Conservation (phyloP, 1,140 invertebrate genomes). For the Plectus sambesii region DNA sequence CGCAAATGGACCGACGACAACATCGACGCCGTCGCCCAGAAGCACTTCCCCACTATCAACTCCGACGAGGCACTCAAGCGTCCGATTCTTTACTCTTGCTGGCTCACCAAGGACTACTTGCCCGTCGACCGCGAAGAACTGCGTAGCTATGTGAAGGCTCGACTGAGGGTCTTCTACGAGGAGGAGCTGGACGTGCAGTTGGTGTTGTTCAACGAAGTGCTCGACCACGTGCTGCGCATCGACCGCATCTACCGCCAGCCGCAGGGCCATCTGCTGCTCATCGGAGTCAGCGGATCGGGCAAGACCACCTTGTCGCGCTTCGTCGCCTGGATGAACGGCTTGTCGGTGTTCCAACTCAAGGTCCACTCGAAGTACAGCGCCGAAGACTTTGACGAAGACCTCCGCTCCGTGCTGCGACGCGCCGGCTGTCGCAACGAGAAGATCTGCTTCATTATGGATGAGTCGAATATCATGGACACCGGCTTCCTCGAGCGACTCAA, state of each 20-base stretch:
- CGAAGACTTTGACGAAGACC: constrained; percentile 96
- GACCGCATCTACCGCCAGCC: constrained; percentile 98
- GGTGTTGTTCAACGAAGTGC: constrained; percentile 93
- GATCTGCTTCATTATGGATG: constrained; percentile 96
- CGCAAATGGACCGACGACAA: constrained; percentile 95
- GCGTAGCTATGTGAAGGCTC: constrained; percentile 86
- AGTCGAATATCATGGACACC: constrained; percentile 96
- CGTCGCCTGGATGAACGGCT: constrained; percentile 99
- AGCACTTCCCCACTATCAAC: constrained; percentile 82
- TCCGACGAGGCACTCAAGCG: constrained; percentile 66
- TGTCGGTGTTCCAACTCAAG: constrained; percentile 77
- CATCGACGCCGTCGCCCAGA: constrained; percentile 80
- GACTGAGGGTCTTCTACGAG: constrained; percentile 98
- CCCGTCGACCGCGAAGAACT: constrained; percentile 89
- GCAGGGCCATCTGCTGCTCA: constrained; percentile 81
- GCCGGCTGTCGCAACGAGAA: constrained; percentile 96
- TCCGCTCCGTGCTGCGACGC: constrained; percentile 76
- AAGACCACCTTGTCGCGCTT: constrained; percentile 97
- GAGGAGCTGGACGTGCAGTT: constrained; percentile 96
- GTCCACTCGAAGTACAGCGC: constrained; percentile 98
- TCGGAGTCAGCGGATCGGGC: constrained; percentile 91
- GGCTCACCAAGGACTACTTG: constrained; percentile 95
- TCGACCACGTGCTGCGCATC: constrained; percentile 94
- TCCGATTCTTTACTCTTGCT: constrained; percentile 95
- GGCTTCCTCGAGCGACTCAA: constrained; percentile 99